Evolutionary conservation across 2,797 vertebrate species (phyloP), one percentile per base, ranked within the genome.

Genomic region (Calcarius lapponicus): DNA sequence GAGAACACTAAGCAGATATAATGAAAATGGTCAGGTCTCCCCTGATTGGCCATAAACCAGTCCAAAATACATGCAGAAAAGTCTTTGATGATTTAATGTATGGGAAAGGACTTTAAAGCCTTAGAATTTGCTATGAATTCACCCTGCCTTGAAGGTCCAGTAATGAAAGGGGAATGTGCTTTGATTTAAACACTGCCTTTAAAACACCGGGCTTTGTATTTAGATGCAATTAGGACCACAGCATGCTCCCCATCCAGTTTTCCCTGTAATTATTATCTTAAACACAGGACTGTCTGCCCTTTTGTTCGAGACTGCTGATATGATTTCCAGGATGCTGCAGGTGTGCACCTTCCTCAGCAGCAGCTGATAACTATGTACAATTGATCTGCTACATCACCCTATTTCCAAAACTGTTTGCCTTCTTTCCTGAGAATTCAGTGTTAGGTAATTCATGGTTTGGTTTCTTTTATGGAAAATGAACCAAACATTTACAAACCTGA

Each of bases 221-320:
- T 96, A 95, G 80, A 80, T 67, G 76, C 72, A 96, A 93, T 97
- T 97, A 97, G 94, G 89, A 90, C 93, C 88, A 53, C 69, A 95
- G 54, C 43, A 76, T 90, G 73, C 73, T 87, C 40, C 62, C 45
- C 71, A 70, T 90, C 85, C 45, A 90, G 67, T 79, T 94, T 88
- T 94, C 93, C 95, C 84, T 95, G 57, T 95, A 96, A 96, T 95
- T 96, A 96, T 92, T 92, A 70, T 93, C 81, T 86, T 96, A 81
- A 93, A 88, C 72, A 90, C 57, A 95, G 72, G 69, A 95, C 69
- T 76, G 76, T 62, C 69, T 94, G 57, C 66, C 18, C 32, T 87
- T 94, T 94, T 94, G 81, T 88, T 90, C 86, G 71, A 86, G 38
- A 22, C 50, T 91, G 56, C 56, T 75, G 73, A 80, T 87, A 90